These are phyloP conservation scores for Mellilla xanthometata DNA, from an alignment of 2,888 invertebrate genomes.

Conservation along the genomic window DNA sequence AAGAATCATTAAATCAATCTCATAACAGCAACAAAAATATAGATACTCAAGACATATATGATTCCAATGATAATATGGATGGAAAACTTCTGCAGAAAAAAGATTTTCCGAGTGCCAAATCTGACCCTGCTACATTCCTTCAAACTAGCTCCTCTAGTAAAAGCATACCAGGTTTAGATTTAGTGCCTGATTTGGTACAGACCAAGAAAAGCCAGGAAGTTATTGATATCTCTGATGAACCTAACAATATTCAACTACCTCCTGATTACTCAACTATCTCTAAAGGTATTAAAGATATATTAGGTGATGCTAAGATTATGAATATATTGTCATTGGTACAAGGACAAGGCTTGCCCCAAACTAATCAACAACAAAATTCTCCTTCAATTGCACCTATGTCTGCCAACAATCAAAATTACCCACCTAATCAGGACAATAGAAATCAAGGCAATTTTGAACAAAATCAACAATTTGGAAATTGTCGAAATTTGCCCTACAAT, in stretches of 20 bases:
- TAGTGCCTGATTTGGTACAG: conserved; percentile 75
- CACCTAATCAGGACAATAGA: conserved; percentile 43
- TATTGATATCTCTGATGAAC: conserved; percentile 60
- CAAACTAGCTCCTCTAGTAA: conserved; percentile 57
- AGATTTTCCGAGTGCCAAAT: conserved; percentile 18
- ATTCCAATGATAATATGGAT: conserved; percentile 44
- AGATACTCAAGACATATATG: conserved; percentile 51
- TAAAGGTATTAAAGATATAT: conserved; percentile 83
- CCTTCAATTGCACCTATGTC: conserved; percentile 9
- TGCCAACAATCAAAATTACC: conserved; percentile 26
- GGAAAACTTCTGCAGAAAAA: conserved; percentile 21
- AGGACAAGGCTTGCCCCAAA: conserved; percentile 28
- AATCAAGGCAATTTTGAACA: conserved; percentile 39
- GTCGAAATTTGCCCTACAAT: conserved; percentile 43
- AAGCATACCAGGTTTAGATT: conserved; percentile 89
- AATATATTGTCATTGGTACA: conserved; percentile 80
- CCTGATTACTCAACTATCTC: conserved; percentile 84
- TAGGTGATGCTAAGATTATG: conserved; percentile 85
- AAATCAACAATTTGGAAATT: conserved; percentile 43
- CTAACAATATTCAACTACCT: conserved; percentile 29
- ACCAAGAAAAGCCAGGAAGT: conserved; percentile 44
- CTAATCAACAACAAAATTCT: conserved; percentile 14
- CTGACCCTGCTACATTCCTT: conserved; percentile 52
- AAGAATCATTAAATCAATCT: conserved; percentile 34
- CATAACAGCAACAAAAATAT: conserved; percentile 42